A percentile compares a stretch with the other conserved stretches of the same genome.
Evolutionary conservation across 1,140 invertebrate species (phyloP).

Genomic region (Caenorhabditis elegans): WBcel235 BX284604.4:5749001-5749500

Average conservation of each 20-base stretch:
- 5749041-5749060: conserved; percentile 1
- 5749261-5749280: no score
- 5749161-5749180: no score
- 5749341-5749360: conserved; percentile 37
- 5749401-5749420: conserved; percentile 50
- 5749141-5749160: conserved; percentile 36
- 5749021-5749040: neutral
- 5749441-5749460: conserved; percentile 38
- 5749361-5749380: conserved; percentile 36
- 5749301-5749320: neutral
- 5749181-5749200: no score
- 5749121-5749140: conserved; percentile 42
- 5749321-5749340: conserved; percentile 41
- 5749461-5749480: conserved; percentile 44
- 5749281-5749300: no score
- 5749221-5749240: no score
- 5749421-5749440: conserved; percentile 44
- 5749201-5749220: no score
- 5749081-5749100: conserved; percentile 49
- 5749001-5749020: neutral
- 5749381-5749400: conserved; percentile 45
- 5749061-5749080: conserved; percentile 36
- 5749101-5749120: conserved; percentile 39
- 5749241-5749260: no score
- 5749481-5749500: conserved; percentile 2